These are phyloP conservation scores for Atta cephalotes DNA, from an alignment of 1,140 invertebrate species.

Conservation along the genomic window DNA sequence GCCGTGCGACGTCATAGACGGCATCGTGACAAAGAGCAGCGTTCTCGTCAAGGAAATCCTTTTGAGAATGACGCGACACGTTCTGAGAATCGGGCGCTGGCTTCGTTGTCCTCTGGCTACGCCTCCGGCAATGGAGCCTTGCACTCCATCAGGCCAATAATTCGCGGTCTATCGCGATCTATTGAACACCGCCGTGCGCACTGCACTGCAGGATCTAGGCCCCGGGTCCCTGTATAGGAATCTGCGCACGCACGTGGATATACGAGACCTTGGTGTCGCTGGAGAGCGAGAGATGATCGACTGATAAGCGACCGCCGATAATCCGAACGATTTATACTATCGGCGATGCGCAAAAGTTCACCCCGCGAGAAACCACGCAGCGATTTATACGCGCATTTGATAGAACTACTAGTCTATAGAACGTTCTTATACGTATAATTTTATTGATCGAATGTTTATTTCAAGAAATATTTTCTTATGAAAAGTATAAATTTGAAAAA, in stretches of 20 bases:
- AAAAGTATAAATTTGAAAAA: background rate
- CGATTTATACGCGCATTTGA: background rate
- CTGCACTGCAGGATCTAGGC: background rate
- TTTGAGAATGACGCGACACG: constrained; percentile 39
- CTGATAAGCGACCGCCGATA: constrained; percentile 72
- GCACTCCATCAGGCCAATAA: constrained; percentile 17
- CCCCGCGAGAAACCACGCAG: constrained; percentile 25
- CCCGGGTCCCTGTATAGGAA: background rate
- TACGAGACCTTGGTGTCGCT: constrained; percentile 48
- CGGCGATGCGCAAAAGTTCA: constrained; percentile 7
- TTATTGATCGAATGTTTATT: background rate
- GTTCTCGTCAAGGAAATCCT: constrained; percentile 40
- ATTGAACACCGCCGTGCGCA: background rate
- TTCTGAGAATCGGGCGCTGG: constrained; percentile 33
- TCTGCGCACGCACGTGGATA: background rate
- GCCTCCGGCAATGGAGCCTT: constrained; percentile 1
- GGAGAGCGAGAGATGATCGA: constrained; percentile 64
- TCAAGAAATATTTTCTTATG: background rate
- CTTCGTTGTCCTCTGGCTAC: background rate
- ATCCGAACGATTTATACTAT: constrained; percentile 66
- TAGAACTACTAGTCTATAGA: background rate
- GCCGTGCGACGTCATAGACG: constrained; percentile 21
- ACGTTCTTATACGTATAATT: no score
- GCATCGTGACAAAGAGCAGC: constrained; percentile 16
- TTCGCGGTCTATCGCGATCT: constrained; percentile 41